Evolutionary conservation across 2,888 invertebrate genomes (phyloP).

Genomic region (Caenorhabditis uteleia): DNA sequence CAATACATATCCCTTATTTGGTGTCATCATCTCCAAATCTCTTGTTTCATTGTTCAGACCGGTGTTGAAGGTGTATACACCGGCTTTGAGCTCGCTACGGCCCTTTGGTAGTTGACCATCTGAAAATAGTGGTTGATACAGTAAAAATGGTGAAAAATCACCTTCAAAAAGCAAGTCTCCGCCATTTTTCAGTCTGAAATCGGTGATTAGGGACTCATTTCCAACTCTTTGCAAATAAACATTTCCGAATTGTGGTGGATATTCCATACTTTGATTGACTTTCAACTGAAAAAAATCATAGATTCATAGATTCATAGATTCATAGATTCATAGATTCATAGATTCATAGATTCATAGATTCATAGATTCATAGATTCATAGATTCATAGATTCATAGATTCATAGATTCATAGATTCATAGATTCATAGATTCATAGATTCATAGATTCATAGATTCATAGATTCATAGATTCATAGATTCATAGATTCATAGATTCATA

Average conservation of each 20-base stretch:
- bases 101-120: constrained; percentile 36
- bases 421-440: no score
- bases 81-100: constrained; percentile 39
- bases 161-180: constrained; percentile 24
- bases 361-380: no score
- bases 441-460: no score
- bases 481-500: no score
- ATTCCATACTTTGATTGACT: constrained; percentile 51
- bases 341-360: constrained; percentile 17
- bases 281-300: constrained; percentile 34
- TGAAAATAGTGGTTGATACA: background rate
- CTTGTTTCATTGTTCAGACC: constrained; percentile 27
- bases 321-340: constrained; percentile 47
- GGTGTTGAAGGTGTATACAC: constrained; percentile 37
- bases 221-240: constrained; percentile 48
- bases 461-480: no score
- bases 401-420: no score
- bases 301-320: no score
- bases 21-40: constrained; percentile 31
- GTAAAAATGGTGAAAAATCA: background rate
- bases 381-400: no score
- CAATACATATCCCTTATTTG: constrained; percentile 53
- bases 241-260: constrained; percentile 29
- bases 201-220: constrained; percentile 33
- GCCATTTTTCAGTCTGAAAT: constrained; percentile 22